Base-by-base conservation (phyloP, 2,888 invertebrate species). In the Trypoxylon attenuatum region DNA sequence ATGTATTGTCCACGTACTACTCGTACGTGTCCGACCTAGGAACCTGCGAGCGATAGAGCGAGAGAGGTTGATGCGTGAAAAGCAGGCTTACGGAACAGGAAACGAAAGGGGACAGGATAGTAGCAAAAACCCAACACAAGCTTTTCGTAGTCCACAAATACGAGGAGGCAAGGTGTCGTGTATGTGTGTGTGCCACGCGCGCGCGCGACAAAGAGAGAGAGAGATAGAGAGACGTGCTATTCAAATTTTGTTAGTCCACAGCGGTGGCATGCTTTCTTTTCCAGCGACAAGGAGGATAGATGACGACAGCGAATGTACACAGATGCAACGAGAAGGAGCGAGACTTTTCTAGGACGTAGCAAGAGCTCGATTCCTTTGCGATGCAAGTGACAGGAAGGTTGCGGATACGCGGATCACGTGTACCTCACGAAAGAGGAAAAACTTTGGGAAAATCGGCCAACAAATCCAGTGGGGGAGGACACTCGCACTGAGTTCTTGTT, bases 401-500 rank as follows among this genome's bases (percentile, higher is more conserved):
- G n/a, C n/a, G n/a, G n/a, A n/a, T n/a, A n/a, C n/a, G n/a, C n/a
- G n/a, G n/a, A n/a, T n/a, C n/a, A n/a, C n/a, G n/a, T n/a, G n/a
- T n/a, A n/a, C n/a, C n/a, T n/a, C n/a, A n/a, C n/a, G n/a, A n/a
- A n/a, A n/a, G n/a, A n/a, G n/a, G n/a, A n/a, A n/a, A n/a, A n/a
- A n/a, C n/a, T n/a, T n/a, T n/a, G n/a, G n/a, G 19, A 22, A 18
- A 18, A 39, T 21, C 39, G 21, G 42, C 21, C 42, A 50, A 16
- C n/a, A 18, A 50, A 13, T 18, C 13, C 50, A 38, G 21, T 21
- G 25, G 42, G 13, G 16, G 42, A 50, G 8, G 19, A 38, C 52
- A 53, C 29, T 56, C 58, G 47, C 47, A 59, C 33, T 16, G 43
- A 3, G 33, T 25, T 50, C 42, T 70, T 41, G 38, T 22, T 13